Base-by-base conservation (phyloP, 2,113 vertebrate species). In the Trogon melanurus region DNA sequence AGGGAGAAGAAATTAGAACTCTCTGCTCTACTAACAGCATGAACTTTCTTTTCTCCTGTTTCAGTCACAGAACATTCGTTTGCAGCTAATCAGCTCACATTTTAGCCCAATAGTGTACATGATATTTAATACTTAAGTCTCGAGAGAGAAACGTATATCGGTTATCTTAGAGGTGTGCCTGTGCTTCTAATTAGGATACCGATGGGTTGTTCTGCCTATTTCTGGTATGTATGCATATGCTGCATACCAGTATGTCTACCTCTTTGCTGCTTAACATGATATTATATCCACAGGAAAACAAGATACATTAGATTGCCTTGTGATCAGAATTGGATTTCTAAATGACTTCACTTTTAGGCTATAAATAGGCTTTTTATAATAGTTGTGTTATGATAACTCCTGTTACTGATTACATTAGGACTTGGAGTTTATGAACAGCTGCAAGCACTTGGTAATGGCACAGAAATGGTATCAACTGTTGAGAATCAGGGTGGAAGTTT, bases 391-490 rank as follows among this genome's bases (percentile, higher is more conserved):
- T 78, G 89, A 79, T 78, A 91, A 96, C 86, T 96, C 85, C 54
- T 89, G 75, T 95, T 96, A 65, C 90, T 79, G 86, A 66, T 96
- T 88, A 66, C 85, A 84, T 94, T 93, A 58, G 85, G 79, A 86
- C 96, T 66, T 89, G 82, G 66, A 90, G 80, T 96, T 96, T 94
- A 62, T 92, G 81, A 96, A 92, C 94, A 95, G 94, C 88, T 97
- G 69, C 76, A 93, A 72, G 81, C 44, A 88, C 79, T 96, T 93
- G 71, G 90, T 97, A 97, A 94, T 87, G 62, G 79, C 67, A 82
- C n/a, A 92, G 73, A 71, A 93, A 70, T 95, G 57, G 45, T 87
- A 85, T 90, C 79, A 91, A 48, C 76, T 96, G 74, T 91, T 89
- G 73, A 78, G 76, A 75, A 94, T 61, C 36, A 89, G 64, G 72